Evolutionary conservation across 2,113 vertebrate species (phyloP), one percentile per base, ranked within the genome.

Genomic region (Craseonycteris thonglongyai): DNA sequence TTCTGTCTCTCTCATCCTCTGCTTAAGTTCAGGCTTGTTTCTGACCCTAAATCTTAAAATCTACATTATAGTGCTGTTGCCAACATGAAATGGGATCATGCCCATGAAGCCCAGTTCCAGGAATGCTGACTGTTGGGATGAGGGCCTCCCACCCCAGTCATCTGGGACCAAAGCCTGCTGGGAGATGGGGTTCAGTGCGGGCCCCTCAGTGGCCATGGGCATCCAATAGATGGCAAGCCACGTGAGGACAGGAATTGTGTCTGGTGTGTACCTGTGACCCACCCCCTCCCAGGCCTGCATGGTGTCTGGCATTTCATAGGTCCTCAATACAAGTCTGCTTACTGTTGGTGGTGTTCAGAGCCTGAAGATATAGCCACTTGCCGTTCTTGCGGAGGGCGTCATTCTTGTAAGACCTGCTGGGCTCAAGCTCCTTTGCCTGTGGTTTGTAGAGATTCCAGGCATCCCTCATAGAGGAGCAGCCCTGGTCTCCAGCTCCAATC

Each of bases 211-310:
- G 6, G 61, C 49, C 40, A 21, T 4, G 18, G 22, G 42, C 26
- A 15, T 42, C 45, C 35, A 30, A 51, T 1, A 18, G 21, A 26
- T 0, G 38, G 40, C 3, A 14, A 75, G 40, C 7, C 86, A 21
- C 15, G 3, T 2, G 40, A 83, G 54, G 56, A 38, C 22, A 72
- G 26, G 22, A 6, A 38, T 2, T 10, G 7, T 18, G 18, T 33
- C 11, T 6, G 26, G 18, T 51, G 33, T 87, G 58, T 28, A 61
- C 35, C 1, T 0, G 24, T 38, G 30, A 54, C 49, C 42, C 30
- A 8, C 26, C 10, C 0, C 6, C 35, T 19, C 18, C 45, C 1
- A 12, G 12, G 38, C 65, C 38, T 33, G 9, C 45, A 5, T 0
- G 4, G 47, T 18, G n/a, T 22, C 42, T 59, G n/a, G 35, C 38